Conservation (phyloP, 37 sponge, comb jelly and placozoan species). For the Cladorhizidae sp. region DNA sequence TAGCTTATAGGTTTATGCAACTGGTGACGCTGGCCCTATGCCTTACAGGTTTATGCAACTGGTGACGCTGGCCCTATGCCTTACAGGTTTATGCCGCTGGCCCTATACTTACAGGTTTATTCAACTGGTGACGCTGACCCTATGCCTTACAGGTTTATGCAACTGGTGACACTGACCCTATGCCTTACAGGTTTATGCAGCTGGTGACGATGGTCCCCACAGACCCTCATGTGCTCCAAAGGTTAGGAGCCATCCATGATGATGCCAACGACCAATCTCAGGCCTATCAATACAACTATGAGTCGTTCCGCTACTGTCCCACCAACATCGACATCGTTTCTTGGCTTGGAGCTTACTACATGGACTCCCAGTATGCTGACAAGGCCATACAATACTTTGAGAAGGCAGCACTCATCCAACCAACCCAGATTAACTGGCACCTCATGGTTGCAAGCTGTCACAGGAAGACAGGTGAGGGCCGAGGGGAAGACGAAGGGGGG, state of each 20-base stretch:
- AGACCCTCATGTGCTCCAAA: conserved; percentile 82
- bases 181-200: conserved; percentile 81
- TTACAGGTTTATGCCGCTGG: too few relatives aligned
- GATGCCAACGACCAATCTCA: conserved; percentile 80
- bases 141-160: too few relatives aligned
- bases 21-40: too few relatives aligned
- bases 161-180: too few relatives aligned
- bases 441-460: conserved; percentile 96
- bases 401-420: conserved; percentile 86
- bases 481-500: background rate
- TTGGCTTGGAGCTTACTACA: conserved; percentile 97
- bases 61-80: too few relatives aligned
- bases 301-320: conserved; percentile 94
- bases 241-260: conserved; percentile 91
- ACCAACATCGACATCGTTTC: conserved; percentile 93
- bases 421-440: conserved; percentile 92
- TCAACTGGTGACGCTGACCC: too few relatives aligned
- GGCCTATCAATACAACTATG: conserved; percentile 92
- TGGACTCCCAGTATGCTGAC: conserved; percentile 92
- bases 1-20: too few relatives aligned
- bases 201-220: conserved; percentile 92
- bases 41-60: too few relatives aligned
- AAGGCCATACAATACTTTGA: conserved; percentile 95
- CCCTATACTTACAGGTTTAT: too few relatives aligned
- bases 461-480: conserved; percentile 62